These are phyloP conservation scores for Oceanodroma tethys DNA, from an alignment of 2,113 vertebrate species.

Conservation along the genomic window DNA sequence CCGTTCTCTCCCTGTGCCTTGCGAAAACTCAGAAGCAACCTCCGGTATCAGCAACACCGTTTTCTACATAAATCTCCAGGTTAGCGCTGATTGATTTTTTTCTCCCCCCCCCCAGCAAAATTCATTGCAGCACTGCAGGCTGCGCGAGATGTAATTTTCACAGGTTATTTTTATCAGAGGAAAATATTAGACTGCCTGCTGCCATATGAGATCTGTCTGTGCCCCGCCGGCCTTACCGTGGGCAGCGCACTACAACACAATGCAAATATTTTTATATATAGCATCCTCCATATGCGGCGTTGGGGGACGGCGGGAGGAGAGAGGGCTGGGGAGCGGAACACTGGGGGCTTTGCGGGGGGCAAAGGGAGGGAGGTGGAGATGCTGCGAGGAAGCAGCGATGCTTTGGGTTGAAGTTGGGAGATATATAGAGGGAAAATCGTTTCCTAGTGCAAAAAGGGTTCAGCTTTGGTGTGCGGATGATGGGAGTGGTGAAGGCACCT, in stretches of 20 bases:
- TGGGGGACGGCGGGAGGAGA: background rate
- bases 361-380: background rate
- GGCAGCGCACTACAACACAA: background rate
- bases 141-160: background rate
- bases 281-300: accelerated
- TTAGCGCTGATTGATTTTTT: background rate
- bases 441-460: background rate
- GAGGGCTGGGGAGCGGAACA: background rate
- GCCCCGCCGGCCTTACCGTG: background rate
- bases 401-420: background rate
- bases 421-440: background rate
- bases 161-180: background rate
- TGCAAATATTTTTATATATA: conserved; percentile 8
- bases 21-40: background rate
- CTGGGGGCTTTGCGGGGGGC: accelerated
- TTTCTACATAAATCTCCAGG: background rate
- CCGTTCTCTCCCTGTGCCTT: background rate
- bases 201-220: background rate
- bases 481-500: background rate
- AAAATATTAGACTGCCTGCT: background rate
- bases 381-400: background rate
- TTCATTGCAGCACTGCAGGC: background rate
- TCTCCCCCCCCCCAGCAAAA: background rate
- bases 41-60: accelerated
- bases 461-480: background rate